These are phyloP conservation scores for Phortica variegata DNA, from an alignment of 1,140 invertebrate species.

Conservation along the genomic window DNA sequence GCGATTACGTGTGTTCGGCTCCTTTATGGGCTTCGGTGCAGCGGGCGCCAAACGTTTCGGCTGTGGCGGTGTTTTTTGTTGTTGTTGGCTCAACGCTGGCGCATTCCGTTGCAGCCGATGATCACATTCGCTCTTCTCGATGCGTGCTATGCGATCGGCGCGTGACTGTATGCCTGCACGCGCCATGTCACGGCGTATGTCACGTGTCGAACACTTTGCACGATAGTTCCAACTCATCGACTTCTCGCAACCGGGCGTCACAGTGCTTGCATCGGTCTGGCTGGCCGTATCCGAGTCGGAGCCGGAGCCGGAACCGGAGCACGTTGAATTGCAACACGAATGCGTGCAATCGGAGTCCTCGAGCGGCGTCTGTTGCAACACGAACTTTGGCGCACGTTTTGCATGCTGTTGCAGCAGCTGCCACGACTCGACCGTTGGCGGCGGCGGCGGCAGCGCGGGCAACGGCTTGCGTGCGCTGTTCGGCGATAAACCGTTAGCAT, in stretches of 20 bases:
- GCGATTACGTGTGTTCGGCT: slow-evolving; percentile 11
- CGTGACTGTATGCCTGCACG: slow-evolving; percentile 30
- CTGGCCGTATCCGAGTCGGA: slow-evolving; percentile 8
- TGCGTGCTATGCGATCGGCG: slow-evolving; percentile 43
- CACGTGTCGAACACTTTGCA: slow-evolving; percentile 18
- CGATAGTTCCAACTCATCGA: slow-evolving; percentile 37
- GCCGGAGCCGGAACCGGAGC: slow-evolving; percentile 19
- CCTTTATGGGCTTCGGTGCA: slow-evolving; percentile 12
- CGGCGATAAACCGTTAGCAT: not conserved
- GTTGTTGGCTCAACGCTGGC: slow-evolving; percentile 2
- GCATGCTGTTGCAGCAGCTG: slow-evolving; percentile 20
- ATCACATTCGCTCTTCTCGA: slow-evolving; percentile 25
- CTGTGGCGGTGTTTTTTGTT: slow-evolving; percentile 7
- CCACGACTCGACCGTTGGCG: slow-evolving; percentile 40
- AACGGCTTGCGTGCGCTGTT: slow-evolving; percentile 10
- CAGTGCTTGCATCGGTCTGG: slow-evolving; percentile 18
- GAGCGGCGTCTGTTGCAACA: not conserved
- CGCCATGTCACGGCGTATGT: slow-evolving; percentile 21
- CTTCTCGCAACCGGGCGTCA: slow-evolving; percentile 27
- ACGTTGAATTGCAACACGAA: slow-evolving; percentile 15
- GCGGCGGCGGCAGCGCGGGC: slow-evolving; percentile 11
- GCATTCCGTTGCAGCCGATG: not conserved
- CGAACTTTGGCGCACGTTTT: slow-evolving; percentile 7
- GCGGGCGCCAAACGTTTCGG: slow-evolving; percentile 7
- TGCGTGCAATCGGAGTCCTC: slow-evolving; percentile 11